Base-by-base conservation (phyloP, 2,113 vertebrate genomes). In the Vidua macroura region DNA sequence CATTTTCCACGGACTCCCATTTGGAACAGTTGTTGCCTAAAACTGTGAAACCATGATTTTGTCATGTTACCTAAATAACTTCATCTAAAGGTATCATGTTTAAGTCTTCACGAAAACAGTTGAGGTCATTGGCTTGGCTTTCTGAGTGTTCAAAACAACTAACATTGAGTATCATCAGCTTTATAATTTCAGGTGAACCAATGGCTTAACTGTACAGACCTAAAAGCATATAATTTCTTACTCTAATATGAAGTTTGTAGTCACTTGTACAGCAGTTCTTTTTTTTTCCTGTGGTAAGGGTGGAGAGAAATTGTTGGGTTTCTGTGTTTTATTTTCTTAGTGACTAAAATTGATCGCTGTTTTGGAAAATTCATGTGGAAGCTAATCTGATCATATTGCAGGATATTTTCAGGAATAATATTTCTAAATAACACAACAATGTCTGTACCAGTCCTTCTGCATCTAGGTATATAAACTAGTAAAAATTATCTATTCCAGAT, bases 311-410 rank as follows among this genome's bases (percentile, higher is more conserved):
- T 78, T 80, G 75, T 69, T 88, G 15, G 77, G 73, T 75, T 93
- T 80, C 55, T 79, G 20, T 86, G 43, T 76, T 73, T 89, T 93
- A 48, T 93, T 94, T 95, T 89, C 67, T 60, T 66, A 80, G 79
- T 86, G 86, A 90, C 90, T 92, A 90, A 96, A 95, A 80, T 62
- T 92, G 88, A 93, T 92, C 85, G 48, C 49, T 93, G 91, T 92
- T 95, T 94, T 94, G 92, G 94, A 94, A 94, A 96, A 63, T 87
- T 68, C 33, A 59, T 39, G 75, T 53, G 67, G 55, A 43, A 93
- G 82, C 63, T 93, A 83, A 92, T 91, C 89, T 92, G 93, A 92
- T 84, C 13, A 2, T 46, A 74, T 28, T 92, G 53, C 63, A 85
- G 84, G 48, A 35, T 87, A 44, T 83, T 87, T 89, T 86, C 58